phyloP scores from a whole-genome alignment of 2,888 invertebrate genomes.

The Herminia tarsipennalis region DNA sequence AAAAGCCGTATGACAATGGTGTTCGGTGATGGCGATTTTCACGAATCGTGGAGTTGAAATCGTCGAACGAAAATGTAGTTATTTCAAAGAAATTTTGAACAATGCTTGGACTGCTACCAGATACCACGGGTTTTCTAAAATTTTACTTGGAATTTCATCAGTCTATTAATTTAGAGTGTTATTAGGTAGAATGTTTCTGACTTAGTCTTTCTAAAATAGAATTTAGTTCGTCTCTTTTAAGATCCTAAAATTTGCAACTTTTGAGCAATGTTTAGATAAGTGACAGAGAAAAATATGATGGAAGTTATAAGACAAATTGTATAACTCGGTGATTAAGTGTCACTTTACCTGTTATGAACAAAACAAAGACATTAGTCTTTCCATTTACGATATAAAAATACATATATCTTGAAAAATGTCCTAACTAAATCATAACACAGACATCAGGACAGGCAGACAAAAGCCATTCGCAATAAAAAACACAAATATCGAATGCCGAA shows the following conservation, averaged over 20 bases:
- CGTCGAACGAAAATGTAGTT: constrained; percentile 29
- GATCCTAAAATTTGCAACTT: too few relatives aligned
- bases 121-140: neutral
- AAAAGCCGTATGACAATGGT: constrained; percentile 32
- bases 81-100: constrained; percentile 34
- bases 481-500: neutral
- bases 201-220: neutral
- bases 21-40: constrained; percentile 9
- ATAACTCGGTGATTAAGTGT: too few relatives aligned
- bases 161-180: neutral
- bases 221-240: neutral
- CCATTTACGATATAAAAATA: too few relatives aligned
- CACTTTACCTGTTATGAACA: too few relatives aligned
- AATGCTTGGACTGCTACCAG: constrained; percentile 17
- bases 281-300: too few relatives aligned
- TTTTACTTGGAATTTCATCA: constrained; percentile 26
- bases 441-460: too few relatives aligned
- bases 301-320: too few relatives aligned
- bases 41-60: constrained; percentile 19
- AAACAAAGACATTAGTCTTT: too few relatives aligned
- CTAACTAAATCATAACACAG: too few relatives aligned
- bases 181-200: neutral
- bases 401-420: too few relatives aligned
- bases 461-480: neutral
- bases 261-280: too few relatives aligned